These are phyloP conservation scores for Drosophila azteca DNA, from an alignment of 1,140 invertebrate species.

Conservation along the genomic window DNA sequence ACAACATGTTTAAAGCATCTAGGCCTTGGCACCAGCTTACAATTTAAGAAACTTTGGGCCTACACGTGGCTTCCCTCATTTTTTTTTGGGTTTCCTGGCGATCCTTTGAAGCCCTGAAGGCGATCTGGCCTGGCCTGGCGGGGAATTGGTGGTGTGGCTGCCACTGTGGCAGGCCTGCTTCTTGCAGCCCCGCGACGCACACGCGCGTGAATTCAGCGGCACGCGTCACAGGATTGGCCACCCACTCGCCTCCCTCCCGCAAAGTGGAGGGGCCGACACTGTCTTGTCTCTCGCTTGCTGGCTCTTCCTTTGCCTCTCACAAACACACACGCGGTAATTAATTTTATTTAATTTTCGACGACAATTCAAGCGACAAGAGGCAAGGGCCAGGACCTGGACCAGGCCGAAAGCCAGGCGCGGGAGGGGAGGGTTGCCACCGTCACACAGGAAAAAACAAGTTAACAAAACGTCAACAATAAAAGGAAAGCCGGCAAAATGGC, in stretches of 20 bases:
- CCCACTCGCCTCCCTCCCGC: too few relatives aligned
- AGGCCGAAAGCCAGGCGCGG: not conserved
- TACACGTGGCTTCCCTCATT: too few relatives aligned
- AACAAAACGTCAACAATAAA: conserved; percentile 76
- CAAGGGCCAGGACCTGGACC: not conserved
- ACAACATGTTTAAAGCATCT: too few relatives aligned
- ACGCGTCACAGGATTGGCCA: conserved; percentile 12
- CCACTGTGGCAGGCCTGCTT: conserved; percentile 34
- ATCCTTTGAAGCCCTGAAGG: too few relatives aligned
- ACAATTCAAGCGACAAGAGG: conserved; percentile 73
- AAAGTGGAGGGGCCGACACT: not conserved
- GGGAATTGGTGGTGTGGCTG: conserved; percentile 14
- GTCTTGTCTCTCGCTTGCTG: conserved; percentile 9
- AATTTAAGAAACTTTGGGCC: too few relatives aligned
- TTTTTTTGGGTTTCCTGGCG: too few relatives aligned
- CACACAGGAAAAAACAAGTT: conserved; percentile 77
- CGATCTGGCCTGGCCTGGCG: not conserved
- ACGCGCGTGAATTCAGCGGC: conserved; percentile 67
- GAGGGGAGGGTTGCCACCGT: conserved; percentile 9
- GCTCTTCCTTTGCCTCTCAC: conserved; percentile 32
- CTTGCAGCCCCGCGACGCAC: conserved; percentile 37
- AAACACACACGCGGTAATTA: conserved; percentile 75
- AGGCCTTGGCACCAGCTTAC: too few relatives aligned
- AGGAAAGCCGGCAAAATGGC: conserved; percentile 57
- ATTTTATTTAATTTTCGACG: conserved; percentile 82